phyloP scores from a whole-genome alignment of 2,888 invertebrate species.

The Zeuzera pyrina region DNA sequence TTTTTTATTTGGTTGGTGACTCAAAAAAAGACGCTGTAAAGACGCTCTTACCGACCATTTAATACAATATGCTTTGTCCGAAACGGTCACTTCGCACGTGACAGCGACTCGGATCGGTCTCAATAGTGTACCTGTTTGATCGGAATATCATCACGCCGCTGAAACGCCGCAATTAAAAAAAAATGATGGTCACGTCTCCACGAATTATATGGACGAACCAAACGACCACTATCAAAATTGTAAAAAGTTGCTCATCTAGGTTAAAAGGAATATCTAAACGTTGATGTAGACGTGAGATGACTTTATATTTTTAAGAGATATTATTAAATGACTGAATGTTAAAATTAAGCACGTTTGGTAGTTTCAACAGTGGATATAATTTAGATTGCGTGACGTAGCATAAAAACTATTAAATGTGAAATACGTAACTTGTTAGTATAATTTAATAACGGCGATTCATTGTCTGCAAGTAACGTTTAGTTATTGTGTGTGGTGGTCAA shows the following conservation, averaged over 20 bases:
- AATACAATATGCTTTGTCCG: background rate
- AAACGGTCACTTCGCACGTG: conserved; percentile 26
- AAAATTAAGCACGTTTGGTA: conserved; percentile 48
- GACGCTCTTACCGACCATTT: background rate
- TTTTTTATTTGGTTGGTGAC: too few species aligned
- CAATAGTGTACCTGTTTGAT: conserved; percentile 48
- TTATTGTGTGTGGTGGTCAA: conserved; percentile 4
- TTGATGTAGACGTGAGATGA: conserved; percentile 33
- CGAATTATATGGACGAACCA: conserved; percentile 57
- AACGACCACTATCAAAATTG: conserved; percentile 46
- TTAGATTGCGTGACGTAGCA: conserved; percentile 31
- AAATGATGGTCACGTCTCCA: conserved; percentile 59
- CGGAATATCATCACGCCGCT: conserved; percentile 48
- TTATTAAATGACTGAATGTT: conserved; percentile 45
- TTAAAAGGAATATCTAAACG: conserved; percentile 36
- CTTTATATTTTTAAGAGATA: conserved; percentile 47
- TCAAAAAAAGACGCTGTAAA: too few species aligned
- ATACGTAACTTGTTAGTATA: too few species aligned
- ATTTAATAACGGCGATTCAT: too few species aligned
- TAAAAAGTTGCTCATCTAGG: conserved; percentile 52
- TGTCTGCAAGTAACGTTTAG: too few species aligned
- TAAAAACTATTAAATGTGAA: conserved; percentile 17
- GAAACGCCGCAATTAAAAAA: conserved; percentile 36
- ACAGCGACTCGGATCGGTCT: conserved; percentile 31
- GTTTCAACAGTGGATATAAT: conserved; percentile 28